Evolutionary conservation across 2,888 invertebrate genomes (phyloP).

Genomic region (Dryococelus australis): DNA sequence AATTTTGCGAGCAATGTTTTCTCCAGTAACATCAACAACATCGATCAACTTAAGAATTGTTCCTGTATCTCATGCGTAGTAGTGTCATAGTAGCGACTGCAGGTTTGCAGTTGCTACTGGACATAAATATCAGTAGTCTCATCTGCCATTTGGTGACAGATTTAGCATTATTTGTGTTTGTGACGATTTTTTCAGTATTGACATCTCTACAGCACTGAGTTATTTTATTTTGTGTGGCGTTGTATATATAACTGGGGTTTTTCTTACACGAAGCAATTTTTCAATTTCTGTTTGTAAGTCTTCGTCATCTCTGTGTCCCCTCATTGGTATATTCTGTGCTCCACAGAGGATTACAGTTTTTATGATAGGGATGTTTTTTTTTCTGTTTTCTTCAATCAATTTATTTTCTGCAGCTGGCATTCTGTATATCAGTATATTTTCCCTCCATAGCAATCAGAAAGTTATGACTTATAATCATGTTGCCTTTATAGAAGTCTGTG

Average conservation of each 20-base stretch:
- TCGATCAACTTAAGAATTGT: not conserved
- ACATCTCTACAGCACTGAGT: not conserved
- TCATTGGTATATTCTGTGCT: not conserved
- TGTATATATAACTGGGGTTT: not conserved
- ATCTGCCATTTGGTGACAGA: too few relatives aligned
- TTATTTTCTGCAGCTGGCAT: not conserved
- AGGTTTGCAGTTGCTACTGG: too few relatives aligned
- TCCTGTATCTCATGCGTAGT: not conserved
- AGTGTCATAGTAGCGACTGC: too few relatives aligned
- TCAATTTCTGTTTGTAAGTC: not conserved
- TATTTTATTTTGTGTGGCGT: not conserved
- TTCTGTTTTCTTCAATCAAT: not conserved
- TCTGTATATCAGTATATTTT: not conserved
- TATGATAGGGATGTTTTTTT: not conserved
- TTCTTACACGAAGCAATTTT: not conserved
- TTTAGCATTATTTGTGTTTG: too few relatives aligned
- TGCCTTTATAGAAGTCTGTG: not conserved
- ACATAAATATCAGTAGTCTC: too few relatives aligned
- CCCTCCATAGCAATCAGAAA: not conserved
- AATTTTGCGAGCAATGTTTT: not conserved
- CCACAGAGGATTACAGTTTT: not conserved
- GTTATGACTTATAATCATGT: not conserved
- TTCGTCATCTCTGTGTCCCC: not conserved
- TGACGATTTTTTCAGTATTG: too few relatives aligned
- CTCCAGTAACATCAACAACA: not conserved